Conservation (phyloP, 2,797 vertebrate genomes). For the Galaxias olidus region DNA sequence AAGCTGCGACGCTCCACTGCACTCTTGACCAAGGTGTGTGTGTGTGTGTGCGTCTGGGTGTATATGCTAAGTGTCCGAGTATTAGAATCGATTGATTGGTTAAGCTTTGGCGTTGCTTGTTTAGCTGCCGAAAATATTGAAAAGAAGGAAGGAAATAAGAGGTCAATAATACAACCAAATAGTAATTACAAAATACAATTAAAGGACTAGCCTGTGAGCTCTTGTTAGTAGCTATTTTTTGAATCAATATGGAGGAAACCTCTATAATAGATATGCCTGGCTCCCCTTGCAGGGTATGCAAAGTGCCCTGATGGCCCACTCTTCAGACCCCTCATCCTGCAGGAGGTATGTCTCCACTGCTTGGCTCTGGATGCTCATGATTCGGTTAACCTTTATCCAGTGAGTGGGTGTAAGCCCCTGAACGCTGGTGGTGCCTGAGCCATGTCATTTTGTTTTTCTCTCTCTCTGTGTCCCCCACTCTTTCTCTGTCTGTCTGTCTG, state of each 20-base stretch:
- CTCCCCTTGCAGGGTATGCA: constrained; percentile 69
- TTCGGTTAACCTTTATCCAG: too few species aligned
- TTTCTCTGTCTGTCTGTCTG: too few species aligned
- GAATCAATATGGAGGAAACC: too few species aligned
- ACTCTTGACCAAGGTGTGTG: constrained; percentile 82
- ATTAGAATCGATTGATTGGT: neutral
- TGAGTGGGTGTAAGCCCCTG: neutral
- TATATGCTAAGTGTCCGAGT: neutral
- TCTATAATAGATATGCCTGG: neutral
- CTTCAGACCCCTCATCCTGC: constrained; percentile 82
- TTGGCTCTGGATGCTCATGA: neutral
- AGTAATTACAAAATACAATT: too few species aligned
- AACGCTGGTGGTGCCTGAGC: too few species aligned
- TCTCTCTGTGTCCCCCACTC: too few species aligned
- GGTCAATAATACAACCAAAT: too few species aligned
- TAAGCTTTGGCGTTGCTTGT: too few species aligned
- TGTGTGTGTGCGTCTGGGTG: constrained; percentile 30
- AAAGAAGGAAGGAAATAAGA: too few species aligned
- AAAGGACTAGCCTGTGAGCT: too few species aligned
- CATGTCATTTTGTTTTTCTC: too few species aligned
- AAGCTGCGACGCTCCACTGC: constrained; percentile 83
- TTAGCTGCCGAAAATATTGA: neutral
- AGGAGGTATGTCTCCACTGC: constrained; percentile 78
- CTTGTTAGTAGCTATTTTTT: too few species aligned
- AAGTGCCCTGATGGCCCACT: constrained; percentile 75